Evolutionary conservation across 2,888 invertebrate species (phyloP).

Genomic region (Arrhopalites spinosus): DNA sequence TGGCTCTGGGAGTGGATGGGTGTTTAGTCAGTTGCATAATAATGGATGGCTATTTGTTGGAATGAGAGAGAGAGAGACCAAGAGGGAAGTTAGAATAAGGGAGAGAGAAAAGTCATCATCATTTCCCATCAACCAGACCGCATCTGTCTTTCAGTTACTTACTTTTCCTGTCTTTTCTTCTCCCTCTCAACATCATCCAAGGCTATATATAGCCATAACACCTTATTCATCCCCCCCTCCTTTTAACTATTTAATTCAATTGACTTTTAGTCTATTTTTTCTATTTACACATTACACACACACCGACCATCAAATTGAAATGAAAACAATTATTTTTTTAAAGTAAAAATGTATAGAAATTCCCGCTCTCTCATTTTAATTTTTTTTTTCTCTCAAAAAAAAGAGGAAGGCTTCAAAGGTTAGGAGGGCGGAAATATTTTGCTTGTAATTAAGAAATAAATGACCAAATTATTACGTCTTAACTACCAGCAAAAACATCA

Average conservation of each 20-base stretch:
- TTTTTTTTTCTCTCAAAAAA: no score
- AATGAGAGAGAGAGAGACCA: background rate
- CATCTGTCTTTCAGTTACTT: conserved; percentile 29
- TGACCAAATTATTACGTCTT: background rate
- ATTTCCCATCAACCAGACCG: conserved; percentile 18
- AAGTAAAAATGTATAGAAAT: no score
- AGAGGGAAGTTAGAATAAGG: background rate
- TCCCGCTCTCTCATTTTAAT: no score
- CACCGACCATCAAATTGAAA: no score
- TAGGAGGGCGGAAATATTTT: no score
- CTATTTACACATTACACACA: no score
- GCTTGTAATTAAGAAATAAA: conserved; percentile 2
- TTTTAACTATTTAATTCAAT: no score
- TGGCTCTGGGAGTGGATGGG: conserved; percentile 22
- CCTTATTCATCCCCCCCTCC: conserved; percentile 12
- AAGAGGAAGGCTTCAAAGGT: no score
- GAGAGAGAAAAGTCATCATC: conserved; percentile 16
- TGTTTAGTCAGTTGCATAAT: conserved; percentile 23
- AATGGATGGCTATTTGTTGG: conserved; percentile 9
- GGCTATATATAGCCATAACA: no score
- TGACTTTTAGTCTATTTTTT: no score
- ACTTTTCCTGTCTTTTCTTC: conserved; percentile 33
- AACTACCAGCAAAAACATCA: no score
- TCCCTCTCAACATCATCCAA: conserved; percentile 8
- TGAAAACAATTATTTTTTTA: no score